A percentile compares a stretch with the other conserved stretches of the same genome.
phyloP scores from a whole-genome alignment of 2,797 vertebrate genomes.

The Cirrhinus molitorella region DNA sequence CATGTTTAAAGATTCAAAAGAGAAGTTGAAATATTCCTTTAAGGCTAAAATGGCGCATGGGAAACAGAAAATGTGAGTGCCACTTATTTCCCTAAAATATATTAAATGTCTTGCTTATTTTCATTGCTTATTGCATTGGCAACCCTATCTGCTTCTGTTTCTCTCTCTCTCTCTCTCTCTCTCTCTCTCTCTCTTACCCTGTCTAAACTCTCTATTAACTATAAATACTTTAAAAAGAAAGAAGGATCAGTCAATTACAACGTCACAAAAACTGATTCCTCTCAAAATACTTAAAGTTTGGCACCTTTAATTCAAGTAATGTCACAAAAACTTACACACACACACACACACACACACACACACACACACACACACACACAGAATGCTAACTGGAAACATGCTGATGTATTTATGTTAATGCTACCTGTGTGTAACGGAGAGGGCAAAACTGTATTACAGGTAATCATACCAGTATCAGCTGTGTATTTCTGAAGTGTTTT shows the following conservation, averaged over 20 bases:
- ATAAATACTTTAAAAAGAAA: neutral
- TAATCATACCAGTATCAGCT: constrained; percentile 19
- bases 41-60: neutral
- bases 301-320: constrained; percentile 30
- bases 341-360: neutral
- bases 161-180: constrained; percentile 8
- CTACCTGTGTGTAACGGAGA: constrained; percentile 8
- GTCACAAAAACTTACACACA: neutral
- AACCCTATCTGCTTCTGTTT: neutral
- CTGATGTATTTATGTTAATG: constrained; percentile 23
- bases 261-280: neutral
- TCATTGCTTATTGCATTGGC: neutral
- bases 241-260: constrained; percentile 14
- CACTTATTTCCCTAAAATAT: neutral
- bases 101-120: neutral
- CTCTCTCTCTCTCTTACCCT: neutral
- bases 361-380: neutral
- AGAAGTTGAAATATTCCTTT: neutral
- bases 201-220: neutral
- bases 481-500: constrained; percentile 16
- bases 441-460: constrained; percentile 20
- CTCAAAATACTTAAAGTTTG: constrained; percentile 27
- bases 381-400: constrained; percentile 3
- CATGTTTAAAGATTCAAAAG: neutral
- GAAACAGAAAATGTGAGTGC: neutral